These are phyloP conservation scores for Luscinia megarhynchos DNA, from an alignment of 2,797 vertebrate genomes.

Conservation along the genomic window DNA sequence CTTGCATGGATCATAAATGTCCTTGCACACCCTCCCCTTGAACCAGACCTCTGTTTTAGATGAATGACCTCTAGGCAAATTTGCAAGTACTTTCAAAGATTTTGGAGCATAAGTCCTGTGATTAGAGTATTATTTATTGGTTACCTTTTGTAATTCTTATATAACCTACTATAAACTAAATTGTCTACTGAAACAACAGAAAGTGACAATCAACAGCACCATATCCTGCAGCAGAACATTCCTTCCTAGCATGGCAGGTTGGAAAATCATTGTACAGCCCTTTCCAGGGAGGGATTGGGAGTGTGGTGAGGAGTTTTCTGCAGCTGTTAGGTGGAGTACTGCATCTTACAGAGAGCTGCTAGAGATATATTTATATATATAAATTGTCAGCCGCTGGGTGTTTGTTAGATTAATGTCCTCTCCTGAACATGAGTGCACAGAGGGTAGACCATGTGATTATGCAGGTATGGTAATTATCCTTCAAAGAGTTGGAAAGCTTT, in stretches of 20 bases:
- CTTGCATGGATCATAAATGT: background rate
- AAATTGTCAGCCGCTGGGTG: slow-evolving; percentile 50
- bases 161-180: background rate
- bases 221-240: background rate
- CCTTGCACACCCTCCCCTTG: background rate
- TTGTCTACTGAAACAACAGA: background rate
- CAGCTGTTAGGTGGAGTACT: slow-evolving; percentile 37
- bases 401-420: slow-evolving; percentile 68
- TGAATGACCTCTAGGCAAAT: background rate
- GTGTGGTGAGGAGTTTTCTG: background rate
- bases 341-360: background rate
- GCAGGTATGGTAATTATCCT: slow-evolving; percentile 69
- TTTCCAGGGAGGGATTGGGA: background rate
- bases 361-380: background rate
- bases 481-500: slow-evolving; percentile 67
- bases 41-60: background rate
- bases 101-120: background rate
- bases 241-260: background rate
- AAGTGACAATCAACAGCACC: background rate
- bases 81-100: background rate
- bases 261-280: background rate
- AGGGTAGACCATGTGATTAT: slow-evolving; percentile 56
- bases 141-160: background rate
- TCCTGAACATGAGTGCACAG: slow-evolving; percentile 32
- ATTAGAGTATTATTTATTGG: background rate